Conservation (phyloP, 2,113 vertebrate species). For the Ailuropoda melanoleuca region DNA sequence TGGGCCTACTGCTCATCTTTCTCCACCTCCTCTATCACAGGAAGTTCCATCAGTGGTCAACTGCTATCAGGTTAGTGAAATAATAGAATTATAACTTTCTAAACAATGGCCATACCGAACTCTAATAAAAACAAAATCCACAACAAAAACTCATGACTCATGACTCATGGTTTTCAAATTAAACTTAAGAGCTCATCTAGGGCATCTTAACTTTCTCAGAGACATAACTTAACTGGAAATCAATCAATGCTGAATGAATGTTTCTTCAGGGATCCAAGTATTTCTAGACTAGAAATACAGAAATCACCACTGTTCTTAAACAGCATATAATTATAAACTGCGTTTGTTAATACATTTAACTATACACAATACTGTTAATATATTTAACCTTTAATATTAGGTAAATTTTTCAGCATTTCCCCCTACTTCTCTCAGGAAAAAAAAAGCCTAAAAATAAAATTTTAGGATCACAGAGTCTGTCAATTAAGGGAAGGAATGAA, state of each 20-base stretch:
- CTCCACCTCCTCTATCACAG: not conserved
- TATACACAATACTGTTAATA: not conserved
- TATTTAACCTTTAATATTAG: not conserved
- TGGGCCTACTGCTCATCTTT: not conserved
- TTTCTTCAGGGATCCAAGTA: conserved; percentile 6
- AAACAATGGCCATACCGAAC: not conserved
- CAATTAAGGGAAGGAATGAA: not conserved
- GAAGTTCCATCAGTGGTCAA: not conserved
- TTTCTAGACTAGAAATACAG: conserved; percentile 1
- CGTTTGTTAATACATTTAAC: not conserved
- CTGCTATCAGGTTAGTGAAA: not conserved
- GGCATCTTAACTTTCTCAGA: conserved; percentile 8
- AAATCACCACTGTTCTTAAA: not conserved
- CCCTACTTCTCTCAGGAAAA: not conserved
- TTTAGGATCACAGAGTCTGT: not conserved
- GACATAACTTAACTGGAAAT: not conserved
- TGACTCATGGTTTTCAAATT: conserved; percentile 12
- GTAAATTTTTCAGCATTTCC: not conserved
- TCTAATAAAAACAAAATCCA: not conserved
- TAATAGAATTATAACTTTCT: not conserved
- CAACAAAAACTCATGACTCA: not conserved
- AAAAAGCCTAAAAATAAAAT: not conserved
- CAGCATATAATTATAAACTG: conserved; percentile 11
- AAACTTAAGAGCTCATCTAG: conserved; percentile 1
- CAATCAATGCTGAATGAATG: not conserved